Evolutionary conservation across 2,113 vertebrate genomes (phyloP), one percentile per base, ranked within the genome.

Genomic region (Pampusana beccarii): DNA sequence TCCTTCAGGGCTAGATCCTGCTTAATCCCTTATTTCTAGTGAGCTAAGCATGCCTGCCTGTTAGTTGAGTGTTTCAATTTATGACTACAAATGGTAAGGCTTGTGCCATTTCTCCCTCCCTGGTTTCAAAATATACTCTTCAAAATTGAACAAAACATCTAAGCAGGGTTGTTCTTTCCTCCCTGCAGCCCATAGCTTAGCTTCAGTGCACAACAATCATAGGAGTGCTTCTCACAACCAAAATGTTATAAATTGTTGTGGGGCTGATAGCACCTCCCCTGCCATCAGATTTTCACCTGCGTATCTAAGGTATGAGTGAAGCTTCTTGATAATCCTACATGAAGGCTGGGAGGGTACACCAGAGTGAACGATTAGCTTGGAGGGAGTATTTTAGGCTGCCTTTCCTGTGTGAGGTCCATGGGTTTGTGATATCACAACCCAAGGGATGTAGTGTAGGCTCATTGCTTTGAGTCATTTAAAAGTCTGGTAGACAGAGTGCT

Each of bases 381-480:
- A 70, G 38, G 18, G 19, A n/a, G 3, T 7, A 28, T 64, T 92
- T 84, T 84, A 51, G 10, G 10, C 7, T 48, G 26, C 50, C 15
- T 53, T 88, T 64, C 42, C 12, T 53, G 16, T 16, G 3, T 24
- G 33, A 71, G 26, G 11, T 50, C 33, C 80, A 86, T 28, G 62
- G 13, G 19, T 40, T 66, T 86, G 28, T 88, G 56, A 73, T 80
- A 81, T n/a, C 3, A 2, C 20, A 42, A 89, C 15, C 11, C 13
- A 64, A 18, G 40, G 24, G 2, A 61, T 80, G 16, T 1, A 2
- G 7, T 10, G 2, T 26, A 64, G 36, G 16, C 4, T 5, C 4
- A 10, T 36, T 42, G 28, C 20, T 74, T 66, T 44, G 20, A 82
- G 29, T 48, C 0, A 25, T 69, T 61, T 71, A 58, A 92, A 90